phyloP scores from a whole-genome alignment of 2,113 vertebrate species.

The Alectura lathami region DNA sequence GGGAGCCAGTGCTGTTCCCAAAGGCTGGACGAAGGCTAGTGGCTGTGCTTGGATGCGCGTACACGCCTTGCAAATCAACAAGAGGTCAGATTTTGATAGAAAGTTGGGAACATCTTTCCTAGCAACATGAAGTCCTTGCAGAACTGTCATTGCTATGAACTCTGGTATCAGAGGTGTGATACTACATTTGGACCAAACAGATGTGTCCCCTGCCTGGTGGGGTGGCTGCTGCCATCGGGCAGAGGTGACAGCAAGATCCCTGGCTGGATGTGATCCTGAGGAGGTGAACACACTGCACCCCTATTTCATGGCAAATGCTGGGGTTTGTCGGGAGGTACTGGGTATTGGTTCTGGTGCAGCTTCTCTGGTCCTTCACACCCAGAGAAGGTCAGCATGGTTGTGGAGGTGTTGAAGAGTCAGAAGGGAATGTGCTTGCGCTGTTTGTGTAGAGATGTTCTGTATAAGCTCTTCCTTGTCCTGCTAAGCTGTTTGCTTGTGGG shows the following conservation, averaged over 20 bases:
- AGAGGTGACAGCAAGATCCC: neutral
- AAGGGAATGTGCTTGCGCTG: accelerated
- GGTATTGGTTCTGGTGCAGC: accelerated
- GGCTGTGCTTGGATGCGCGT: neutral
- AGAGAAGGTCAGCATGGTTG: accelerated
- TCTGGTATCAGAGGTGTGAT: neutral
- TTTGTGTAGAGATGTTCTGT: accelerated
- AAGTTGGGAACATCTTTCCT: neutral
- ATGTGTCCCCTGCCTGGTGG: no score
- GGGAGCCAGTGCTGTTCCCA: neutral
- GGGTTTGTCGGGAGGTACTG: accelerated
- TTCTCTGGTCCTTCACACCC: neutral
- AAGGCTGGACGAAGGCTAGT: neutral
- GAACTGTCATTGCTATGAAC: accelerated
- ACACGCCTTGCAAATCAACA: accelerated
- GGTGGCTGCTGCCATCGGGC: accelerated
- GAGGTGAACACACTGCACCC: accelerated
- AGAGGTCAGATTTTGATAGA: neutral
- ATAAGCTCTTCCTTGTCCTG: neutral
- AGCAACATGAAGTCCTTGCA: accelerated
- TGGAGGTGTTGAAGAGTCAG: neutral
- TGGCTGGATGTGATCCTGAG: accelerated
- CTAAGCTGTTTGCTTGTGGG: neutral
- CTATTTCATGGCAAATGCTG: accelerated
- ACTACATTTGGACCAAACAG: neutral